phyloP scores from a whole-genome alignment of 2,888 invertebrate genomes.

The Caenorhabditis panamensis region DNA sequence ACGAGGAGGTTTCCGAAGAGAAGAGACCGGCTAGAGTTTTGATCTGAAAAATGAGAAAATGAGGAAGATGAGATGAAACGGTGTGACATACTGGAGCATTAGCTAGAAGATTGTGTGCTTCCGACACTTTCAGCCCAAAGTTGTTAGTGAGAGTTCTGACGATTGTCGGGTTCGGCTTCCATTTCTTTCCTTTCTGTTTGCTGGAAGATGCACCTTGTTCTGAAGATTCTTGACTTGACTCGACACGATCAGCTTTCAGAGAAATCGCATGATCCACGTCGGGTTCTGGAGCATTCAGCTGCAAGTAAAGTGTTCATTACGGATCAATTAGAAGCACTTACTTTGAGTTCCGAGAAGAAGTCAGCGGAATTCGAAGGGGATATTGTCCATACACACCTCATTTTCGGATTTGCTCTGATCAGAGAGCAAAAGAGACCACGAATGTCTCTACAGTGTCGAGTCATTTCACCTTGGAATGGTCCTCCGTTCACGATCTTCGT shows the following conservation, averaged over 20 bases:
- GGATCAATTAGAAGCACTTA: slow-evolving; percentile 77
- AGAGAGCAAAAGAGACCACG: slow-evolving; percentile 86
- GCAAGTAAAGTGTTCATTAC: slow-evolving; percentile 13
- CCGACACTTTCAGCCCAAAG: slow-evolving; percentile 40
- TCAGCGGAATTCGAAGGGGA: slow-evolving; percentile 96
- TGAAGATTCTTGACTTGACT: slow-evolving; percentile 24
- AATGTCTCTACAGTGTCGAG: slow-evolving; percentile 75
- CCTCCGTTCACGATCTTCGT: slow-evolving; percentile 78
- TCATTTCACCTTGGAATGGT: slow-evolving; percentile 80
- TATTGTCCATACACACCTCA: slow-evolving; percentile 96
- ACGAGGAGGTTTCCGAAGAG: slow-evolving; percentile 12
- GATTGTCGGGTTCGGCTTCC: slow-evolving; percentile 66
- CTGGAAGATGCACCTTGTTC: slow-evolving; percentile 15
- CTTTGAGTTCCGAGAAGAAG: slow-evolving; percentile 94
- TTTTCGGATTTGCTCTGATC: slow-evolving; percentile 94
- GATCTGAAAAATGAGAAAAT: too few relatives aligned
- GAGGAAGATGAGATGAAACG: neutral
- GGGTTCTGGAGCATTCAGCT: slow-evolving; percentile 68
- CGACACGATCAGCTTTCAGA: slow-evolving; percentile 64
- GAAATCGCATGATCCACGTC: slow-evolving; percentile 68
- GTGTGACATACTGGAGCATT: slow-evolving; percentile 32
- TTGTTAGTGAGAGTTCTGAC: slow-evolving; percentile 59
- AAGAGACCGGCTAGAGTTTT: slow-evolving; percentile 51
- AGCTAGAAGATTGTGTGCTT: slow-evolving; percentile 45
- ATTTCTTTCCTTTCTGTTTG: slow-evolving; percentile 50